A percentile compares a stretch with the other conserved stretches of the same genome.
These are phyloP conservation scores for Pseudococcus longispinus DNA, from an alignment of 2,888 invertebrate genomes.

Conservation along the genomic window DNA sequence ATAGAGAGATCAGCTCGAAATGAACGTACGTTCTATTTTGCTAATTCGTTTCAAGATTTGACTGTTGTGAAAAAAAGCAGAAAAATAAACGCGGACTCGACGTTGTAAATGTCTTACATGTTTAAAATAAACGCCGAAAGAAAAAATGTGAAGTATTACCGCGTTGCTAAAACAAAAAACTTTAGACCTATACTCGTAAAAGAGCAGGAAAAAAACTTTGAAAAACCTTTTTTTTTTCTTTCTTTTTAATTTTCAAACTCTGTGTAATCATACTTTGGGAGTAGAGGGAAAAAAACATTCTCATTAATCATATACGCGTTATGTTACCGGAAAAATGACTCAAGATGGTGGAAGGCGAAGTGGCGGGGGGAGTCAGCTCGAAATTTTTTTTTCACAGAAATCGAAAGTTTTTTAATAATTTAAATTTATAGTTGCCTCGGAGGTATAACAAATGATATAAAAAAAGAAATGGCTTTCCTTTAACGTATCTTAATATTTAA, in stretches of 20 bases:
- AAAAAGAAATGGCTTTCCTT: not conserved
- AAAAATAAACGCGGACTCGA: not conserved
- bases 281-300: not conserved
- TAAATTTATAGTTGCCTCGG: conserved; percentile 9
- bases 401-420: conserved; percentile 34
- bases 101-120: conserved; percentile 21
- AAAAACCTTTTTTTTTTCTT: conserved; percentile 7
- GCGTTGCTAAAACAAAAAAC: conserved; percentile 28
- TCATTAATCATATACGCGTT: conserved; percentile 31
- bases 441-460: conserved; percentile 12
- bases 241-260: conserved; percentile 24
- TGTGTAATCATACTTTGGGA: conserved; percentile 1
- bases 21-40: not conserved
- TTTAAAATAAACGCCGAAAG: conserved; percentile 11
- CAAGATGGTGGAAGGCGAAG: not conserved
- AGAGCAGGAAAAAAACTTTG: not conserved
- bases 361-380: not conserved
- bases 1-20: not conserved
- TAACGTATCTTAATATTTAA: not conserved
- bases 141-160: not conserved
- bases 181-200: not conserved
- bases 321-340: not conserved
- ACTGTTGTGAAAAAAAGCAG: not conserved
- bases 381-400: conserved; percentile 3
- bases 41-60: conserved; percentile 1